Conservation (phyloP, 2,888 invertebrate species). For the Drosophila prolongata region DNA sequence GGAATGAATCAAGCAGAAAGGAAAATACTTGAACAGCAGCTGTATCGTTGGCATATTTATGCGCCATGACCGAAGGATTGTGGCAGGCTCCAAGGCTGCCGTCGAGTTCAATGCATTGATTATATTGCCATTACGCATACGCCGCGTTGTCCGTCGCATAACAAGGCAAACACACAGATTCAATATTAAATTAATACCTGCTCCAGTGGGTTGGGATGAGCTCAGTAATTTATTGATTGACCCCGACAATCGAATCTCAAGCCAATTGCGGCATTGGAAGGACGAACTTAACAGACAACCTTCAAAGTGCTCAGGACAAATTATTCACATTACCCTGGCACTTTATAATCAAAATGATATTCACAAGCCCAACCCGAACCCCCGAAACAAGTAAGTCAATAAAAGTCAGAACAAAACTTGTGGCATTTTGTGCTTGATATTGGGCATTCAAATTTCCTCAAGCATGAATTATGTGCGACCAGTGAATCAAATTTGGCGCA, state of each 20-base stretch:
- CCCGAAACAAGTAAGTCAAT: constrained; percentile 62
- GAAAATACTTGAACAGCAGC: constrained; percentile 13
- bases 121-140: constrained; percentile 55
- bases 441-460: constrained; percentile 79
- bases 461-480: constrained; percentile 74
- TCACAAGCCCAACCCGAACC: constrained; percentile 45
- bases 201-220: constrained; percentile 15
- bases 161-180: constrained; percentile 11
- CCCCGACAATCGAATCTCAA: constrained; percentile 50
- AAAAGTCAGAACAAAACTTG: constrained; percentile 72
- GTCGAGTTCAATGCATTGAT: constrained; percentile 66
- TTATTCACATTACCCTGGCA: constrained; percentile 47
- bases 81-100: constrained; percentile 24
- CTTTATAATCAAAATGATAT: constrained; percentile 68
- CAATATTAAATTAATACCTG: constrained; percentile 53
- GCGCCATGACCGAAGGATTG: constrained; percentile 19
- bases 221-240: constrained; percentile 72
- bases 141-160: constrained; percentile 16
- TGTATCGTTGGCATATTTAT: constrained; percentile 62
- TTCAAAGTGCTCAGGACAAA: constrained; percentile 18
- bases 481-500: constrained; percentile 46
- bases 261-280: constrained; percentile 5
- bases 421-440: constrained; percentile 72
- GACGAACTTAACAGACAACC: constrained; percentile 21
- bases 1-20: constrained; percentile 1